Conservation (phyloP, 2,797 vertebrate species). For the Tapirus indicus region DNA sequence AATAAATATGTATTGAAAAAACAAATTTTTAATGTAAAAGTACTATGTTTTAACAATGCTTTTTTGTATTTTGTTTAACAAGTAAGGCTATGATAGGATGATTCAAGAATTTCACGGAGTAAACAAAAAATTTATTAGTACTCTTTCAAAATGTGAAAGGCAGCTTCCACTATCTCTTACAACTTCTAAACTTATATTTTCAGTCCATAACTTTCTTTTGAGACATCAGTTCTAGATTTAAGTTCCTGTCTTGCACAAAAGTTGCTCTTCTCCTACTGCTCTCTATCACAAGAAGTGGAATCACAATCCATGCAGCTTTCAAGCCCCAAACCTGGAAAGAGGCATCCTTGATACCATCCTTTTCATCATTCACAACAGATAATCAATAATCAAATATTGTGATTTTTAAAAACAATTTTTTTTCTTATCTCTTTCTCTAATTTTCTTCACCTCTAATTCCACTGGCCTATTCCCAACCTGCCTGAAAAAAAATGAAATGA, state of each 20-base stretch:
- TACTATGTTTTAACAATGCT: neutral
- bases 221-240: neutral
- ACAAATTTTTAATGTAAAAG: neutral
- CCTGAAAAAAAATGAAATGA: neutral
- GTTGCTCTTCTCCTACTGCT: neutral
- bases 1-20: neutral
- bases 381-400: neutral
- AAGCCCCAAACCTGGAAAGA: neutral
- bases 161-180: neutral
- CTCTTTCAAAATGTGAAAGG: conserved; percentile 9
- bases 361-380: neutral
- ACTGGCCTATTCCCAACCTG: neutral
- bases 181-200: neutral
- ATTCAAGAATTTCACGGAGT: neutral
- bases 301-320: neutral
- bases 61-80: neutral
- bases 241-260: neutral
- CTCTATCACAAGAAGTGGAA: neutral
- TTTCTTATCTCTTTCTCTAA: neutral
- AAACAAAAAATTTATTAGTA: neutral
- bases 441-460: neutral
- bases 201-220: neutral
- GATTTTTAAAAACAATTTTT: neutral
- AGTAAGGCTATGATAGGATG: neutral
- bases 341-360: neutral